Percentiles rank a stretch among this genome's conserved stretches.
These are phyloP conservation scores for Clarias fuscus DNA, from an alignment of 2,797 vertebrate genomes.

Conservation along the genomic window DNA sequence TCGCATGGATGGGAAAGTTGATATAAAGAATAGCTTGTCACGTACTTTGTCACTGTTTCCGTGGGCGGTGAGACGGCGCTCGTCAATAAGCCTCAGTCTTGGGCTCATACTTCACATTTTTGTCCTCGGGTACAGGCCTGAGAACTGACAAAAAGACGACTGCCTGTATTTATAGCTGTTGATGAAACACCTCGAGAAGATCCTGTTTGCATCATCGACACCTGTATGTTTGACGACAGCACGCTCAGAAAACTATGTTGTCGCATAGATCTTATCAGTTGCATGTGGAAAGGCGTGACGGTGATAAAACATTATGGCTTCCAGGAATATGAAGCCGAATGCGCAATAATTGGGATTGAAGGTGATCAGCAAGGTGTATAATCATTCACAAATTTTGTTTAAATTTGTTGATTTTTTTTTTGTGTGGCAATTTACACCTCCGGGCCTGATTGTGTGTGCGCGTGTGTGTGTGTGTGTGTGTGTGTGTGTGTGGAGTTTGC, in stretches of 20 bases:
- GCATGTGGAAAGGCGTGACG: neutral
- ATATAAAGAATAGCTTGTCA: constrained; percentile 29
- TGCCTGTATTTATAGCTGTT: neutral
- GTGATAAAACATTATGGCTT: neutral
- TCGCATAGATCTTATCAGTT: neutral
- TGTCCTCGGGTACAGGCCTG: constrained; percentile 17
- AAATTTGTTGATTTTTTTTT: no score
- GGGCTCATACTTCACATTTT: constrained; percentile 7
- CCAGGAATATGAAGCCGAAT: neutral
- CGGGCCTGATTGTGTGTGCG: no score
- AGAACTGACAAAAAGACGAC: neutral
- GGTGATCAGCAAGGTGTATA: neutral
- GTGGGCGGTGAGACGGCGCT: constrained; percentile 25
- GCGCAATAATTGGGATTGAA: neutral
- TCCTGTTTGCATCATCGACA: neutral
- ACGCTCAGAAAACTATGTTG: neutral
- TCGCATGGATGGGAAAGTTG: constrained; percentile 45
- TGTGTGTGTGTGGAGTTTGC: no score
- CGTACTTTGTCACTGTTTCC: constrained; percentile 22
- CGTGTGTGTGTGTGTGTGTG: no score
- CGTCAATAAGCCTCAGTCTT: constrained; percentile 33
- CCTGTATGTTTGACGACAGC: neutral
- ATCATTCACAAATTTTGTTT: neutral
- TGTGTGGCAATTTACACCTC: no score
- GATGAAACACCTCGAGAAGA: constrained; percentile 20